Conservation (phyloP, 2,888 invertebrate genomes). For the Acleris emargana region DNA sequence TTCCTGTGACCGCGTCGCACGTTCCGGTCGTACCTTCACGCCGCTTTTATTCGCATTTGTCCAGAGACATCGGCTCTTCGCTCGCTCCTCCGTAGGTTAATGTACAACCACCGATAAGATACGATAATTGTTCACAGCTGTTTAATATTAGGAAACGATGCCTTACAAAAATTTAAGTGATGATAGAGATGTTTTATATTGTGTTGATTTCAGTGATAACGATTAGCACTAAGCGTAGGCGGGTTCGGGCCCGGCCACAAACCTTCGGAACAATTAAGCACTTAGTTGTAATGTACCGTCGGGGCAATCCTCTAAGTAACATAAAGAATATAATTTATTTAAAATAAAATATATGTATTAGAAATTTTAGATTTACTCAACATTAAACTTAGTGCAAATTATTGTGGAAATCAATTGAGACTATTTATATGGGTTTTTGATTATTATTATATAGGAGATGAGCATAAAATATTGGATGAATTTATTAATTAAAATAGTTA, state of each 20-base stretch:
- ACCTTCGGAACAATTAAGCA: conserved; percentile 81
- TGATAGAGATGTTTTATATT: conserved; percentile 80
- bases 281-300: conserved; percentile 80
- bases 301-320: conserved; percentile 81
- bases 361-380: conserved; percentile 84
- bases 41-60: conserved; percentile 44
- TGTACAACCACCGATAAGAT: conserved; percentile 76
- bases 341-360: conserved; percentile 82
- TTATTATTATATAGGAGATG: conserved; percentile 82
- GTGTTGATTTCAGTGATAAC: conserved; percentile 81
- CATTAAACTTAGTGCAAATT: conserved; percentile 83
- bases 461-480: conserved; percentile 83
- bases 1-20: conserved; percentile 61
- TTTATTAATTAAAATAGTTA: conserved; percentile 85
- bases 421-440: conserved; percentile 83
- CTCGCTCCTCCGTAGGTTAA: conserved; percentile 61
- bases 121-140: conserved; percentile 71
- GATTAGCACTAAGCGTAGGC: conserved; percentile 71
- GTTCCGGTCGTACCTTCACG: conserved; percentile 54
- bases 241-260: conserved; percentile 67
- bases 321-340: conserved; percentile 83
- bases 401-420: conserved; percentile 82
- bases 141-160: conserved; percentile 81
- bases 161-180: conserved; percentile 80
- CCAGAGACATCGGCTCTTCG: conserved; percentile 41